Evolutionary conservation across 1,140 invertebrate genomes (phyloP).

Genomic region (fruit fly (Drosophila melanogaster)): DNA sequence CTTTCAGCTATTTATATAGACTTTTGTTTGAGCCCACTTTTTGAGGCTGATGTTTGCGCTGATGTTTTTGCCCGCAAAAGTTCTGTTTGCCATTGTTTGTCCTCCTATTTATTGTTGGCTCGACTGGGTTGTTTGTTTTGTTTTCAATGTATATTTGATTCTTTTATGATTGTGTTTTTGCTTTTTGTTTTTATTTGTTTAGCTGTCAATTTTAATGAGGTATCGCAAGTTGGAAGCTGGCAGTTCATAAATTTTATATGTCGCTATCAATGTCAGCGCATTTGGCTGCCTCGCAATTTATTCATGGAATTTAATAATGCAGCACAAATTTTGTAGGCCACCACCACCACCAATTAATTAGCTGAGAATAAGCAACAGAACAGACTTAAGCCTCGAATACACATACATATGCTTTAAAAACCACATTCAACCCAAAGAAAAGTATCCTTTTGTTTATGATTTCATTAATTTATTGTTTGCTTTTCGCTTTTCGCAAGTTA

Average conservation of each 20-base stretch:
- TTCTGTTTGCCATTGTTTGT: conserved; percentile 54
- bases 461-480: conserved; percentile 48
- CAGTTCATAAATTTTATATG: conserved; percentile 64
- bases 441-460: background rate
- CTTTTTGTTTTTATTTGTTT: conserved; percentile 45
- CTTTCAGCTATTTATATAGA: conserved; percentile 64
- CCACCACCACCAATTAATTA: conserved; percentile 22
- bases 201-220: conserved; percentile 61
- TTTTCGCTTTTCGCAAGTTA: conserved; percentile 44
- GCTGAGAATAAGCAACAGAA: background rate
- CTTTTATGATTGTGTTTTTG: conserved; percentile 59
- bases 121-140: conserved; percentile 34
- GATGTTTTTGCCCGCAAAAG: conserved; percentile 33
- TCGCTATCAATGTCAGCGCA: conserved; percentile 40
- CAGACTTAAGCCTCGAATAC: background rate
- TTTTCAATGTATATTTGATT: conserved; percentile 73
- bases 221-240: conserved; percentile 21
- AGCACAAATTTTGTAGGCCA: conserved; percentile 22
- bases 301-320: conserved; percentile 46
- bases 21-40: conserved; percentile 41
- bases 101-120: conserved; percentile 18
- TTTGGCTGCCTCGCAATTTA: conserved; percentile 56
- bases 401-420: background rate
- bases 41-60: conserved; percentile 17
- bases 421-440: conserved; percentile 6